Evolutionary conservation across 2,888 invertebrate species (phyloP).

Genomic region (Eristalis arbustorum): DNA sequence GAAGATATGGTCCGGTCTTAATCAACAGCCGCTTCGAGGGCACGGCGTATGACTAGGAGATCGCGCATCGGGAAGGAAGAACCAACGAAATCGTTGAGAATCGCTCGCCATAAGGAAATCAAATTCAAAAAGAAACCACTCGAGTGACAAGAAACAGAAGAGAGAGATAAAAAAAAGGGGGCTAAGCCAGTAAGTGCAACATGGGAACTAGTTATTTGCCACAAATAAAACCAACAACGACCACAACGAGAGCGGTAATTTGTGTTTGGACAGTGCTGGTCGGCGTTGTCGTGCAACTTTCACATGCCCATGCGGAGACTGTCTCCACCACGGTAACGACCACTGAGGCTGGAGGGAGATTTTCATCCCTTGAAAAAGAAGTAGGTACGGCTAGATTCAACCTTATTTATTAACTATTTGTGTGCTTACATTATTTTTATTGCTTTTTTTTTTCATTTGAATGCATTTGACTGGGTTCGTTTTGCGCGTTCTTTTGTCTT

Average conservation of each 20-base stretch:
- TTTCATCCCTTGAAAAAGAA: slow-evolving; percentile 78
- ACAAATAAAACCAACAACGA: slow-evolving; percentile 47
- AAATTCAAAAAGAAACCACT: background rate
- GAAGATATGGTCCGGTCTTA: slow-evolving; percentile 2
- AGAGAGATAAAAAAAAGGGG: background rate
- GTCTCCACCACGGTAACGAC: slow-evolving; percentile 65
- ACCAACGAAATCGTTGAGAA: background rate
- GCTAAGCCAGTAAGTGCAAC: slow-evolving; percentile 26
- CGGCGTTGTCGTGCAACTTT: slow-evolving; percentile 64
- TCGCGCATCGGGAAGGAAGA: background rate
- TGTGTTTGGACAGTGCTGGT: slow-evolving; percentile 59
- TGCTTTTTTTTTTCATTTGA: background rate
- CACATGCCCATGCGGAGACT: slow-evolving; percentile 58
- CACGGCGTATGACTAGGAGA: slow-evolving; percentile 15
- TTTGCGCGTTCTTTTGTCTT: background rate
- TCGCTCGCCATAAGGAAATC: slow-evolving; percentile 19
- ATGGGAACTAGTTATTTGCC: slow-evolving; percentile 53
- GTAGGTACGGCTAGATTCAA: slow-evolving; percentile 77
- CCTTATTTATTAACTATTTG: background rate
- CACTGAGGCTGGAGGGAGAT: slow-evolving; percentile 71
- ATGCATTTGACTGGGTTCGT: background rate
- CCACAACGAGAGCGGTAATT: slow-evolving; percentile 46
- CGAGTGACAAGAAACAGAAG: background rate
- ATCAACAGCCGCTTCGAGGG: slow-evolving; percentile 5
- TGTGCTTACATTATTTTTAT: background rate